Base-by-base conservation (phyloP, 2,888 invertebrate genomes). In the Xanthia icteritia region DNA sequence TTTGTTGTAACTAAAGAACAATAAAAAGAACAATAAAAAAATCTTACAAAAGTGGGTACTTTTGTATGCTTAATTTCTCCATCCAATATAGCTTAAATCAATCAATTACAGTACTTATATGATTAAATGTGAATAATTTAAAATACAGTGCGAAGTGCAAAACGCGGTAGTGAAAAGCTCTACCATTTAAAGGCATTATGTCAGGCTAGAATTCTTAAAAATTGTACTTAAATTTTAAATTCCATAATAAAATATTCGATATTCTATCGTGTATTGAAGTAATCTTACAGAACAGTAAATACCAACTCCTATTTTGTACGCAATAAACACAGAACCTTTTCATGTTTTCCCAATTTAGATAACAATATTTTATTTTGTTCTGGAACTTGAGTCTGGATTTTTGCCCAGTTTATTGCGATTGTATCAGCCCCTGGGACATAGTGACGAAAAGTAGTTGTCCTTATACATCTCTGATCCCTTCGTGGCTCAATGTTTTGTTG, bases 1-100 rank as follows among this genome's bases (percentile, higher is more conserved):
- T 75, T 27, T 48, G n/a, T 68, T 36, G 68, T 68, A 58, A 80
- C 17, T 48, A 2, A 2, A 39, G 15, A 54, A 56, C n/a, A 65
- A 39, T 48, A 20, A 45, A 36, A 6, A n/a, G n/a, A n/a, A n/a
- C n/a, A n/a, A n/a, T n/a, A n/a, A n/a, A 51, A 6, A 27, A 4
- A 4, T 5, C 13, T 45, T 27, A 27, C 4, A 45, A 66, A 4
- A 66, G 13, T 17, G 6, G 31, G 31, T 31, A 31, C 31, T 31
- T 31, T 2, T 31, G 31, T 31, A 31, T 2, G 31, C 1, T 31
- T 31, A 2, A 2, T 31, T 31, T 31, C 31, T 31, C 31, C 2
- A 31, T 31, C 31, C 56, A 15, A 15, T 15, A 54, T 23, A 31
- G 8, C 5, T 31, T 5, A 15, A 67, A n/a, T 68, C 3, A 58